phyloP scores from a whole-genome alignment of 2,113 vertebrate species.

The Naja naja region DNA sequence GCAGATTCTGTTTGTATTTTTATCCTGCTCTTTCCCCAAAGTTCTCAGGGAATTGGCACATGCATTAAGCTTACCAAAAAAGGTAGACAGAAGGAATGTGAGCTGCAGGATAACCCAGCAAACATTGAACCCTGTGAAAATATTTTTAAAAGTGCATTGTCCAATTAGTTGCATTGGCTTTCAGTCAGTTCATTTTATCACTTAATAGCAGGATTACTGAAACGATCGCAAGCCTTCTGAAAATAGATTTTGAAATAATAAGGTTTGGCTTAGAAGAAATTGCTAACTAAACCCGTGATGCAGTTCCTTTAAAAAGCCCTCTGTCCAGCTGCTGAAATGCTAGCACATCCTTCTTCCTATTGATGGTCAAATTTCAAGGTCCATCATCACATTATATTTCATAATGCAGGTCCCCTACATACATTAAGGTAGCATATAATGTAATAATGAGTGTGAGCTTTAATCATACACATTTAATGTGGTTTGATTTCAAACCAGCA shows the following conservation, averaged over 20 bases:
- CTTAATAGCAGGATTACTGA: neutral
- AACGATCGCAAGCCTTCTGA: neutral
- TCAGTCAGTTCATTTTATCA: neutral
- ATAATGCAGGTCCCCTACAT: neutral
- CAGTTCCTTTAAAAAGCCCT: neutral
- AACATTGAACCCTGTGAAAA: neutral
- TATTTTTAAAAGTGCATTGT: neutral
- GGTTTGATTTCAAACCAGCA: neutral
- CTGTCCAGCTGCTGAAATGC: conserved; percentile 31
- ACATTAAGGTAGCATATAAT: neutral
- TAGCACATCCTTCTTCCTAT: too few species aligned
- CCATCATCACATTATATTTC: neutral
- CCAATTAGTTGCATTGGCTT: neutral
- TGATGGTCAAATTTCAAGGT: neutral
- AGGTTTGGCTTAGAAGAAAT: neutral
- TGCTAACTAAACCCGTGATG: neutral
- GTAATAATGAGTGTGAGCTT: neutral
- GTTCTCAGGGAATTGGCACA: too few species aligned
- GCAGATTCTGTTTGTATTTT: neutral
- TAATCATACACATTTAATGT: neutral
- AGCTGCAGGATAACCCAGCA: neutral
- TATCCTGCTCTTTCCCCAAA: neutral
- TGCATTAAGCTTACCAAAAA: neutral
- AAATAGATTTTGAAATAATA: neutral
- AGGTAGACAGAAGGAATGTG: neutral